Conservation (phyloP, 2,797 vertebrate species). For the Craterocephalus amniculus region DNA sequence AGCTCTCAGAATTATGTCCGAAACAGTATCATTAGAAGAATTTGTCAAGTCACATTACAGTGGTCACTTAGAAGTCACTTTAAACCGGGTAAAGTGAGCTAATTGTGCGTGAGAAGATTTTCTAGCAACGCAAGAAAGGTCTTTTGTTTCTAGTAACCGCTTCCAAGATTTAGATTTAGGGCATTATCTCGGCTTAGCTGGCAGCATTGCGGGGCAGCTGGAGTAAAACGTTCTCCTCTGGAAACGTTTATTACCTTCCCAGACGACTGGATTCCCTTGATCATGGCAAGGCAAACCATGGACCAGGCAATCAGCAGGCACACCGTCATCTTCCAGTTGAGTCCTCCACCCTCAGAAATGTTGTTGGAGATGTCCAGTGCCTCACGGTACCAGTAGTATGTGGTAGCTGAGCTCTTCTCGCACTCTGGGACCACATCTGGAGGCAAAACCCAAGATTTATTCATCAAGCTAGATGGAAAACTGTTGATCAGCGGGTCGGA, state of each 20-base stretch:
- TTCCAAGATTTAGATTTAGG: constrained; percentile 11
- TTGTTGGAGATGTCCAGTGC: constrained; percentile 93
- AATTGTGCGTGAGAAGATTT: constrained; percentile 39
- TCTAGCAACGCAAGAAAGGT: constrained; percentile 14
- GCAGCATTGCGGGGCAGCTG: constrained; percentile 7
- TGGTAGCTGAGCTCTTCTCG: constrained; percentile 96
- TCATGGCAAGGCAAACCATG: constrained; percentile 96
- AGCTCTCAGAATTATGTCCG: constrained; percentile 33
- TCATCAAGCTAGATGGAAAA: neutral
- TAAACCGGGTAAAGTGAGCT: constrained; percentile 23
- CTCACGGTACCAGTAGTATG: constrained; percentile 98
- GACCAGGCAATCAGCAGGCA: constrained; percentile 93
- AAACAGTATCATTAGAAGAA: constrained; percentile 46
- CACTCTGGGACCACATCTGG: constrained; percentile 94
- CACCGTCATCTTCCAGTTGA: constrained; percentile 97
- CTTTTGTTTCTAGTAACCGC: constrained; percentile 29
- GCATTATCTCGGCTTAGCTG: constrained; percentile 21
- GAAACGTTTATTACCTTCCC: constrained; percentile 87
- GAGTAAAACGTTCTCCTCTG: neutral
- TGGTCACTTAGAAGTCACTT: constrained; percentile 18
- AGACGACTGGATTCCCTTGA: constrained; percentile 98
- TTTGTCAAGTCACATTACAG: constrained; percentile 37
- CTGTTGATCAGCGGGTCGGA: neutral
- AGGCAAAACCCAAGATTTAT: constrained; percentile 29
- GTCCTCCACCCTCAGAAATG: constrained; percentile 91